These are phyloP conservation scores for Drosophila sp. DNA, from an alignment of 1,140 invertebrate species.

Conservation along the genomic window DNA sequence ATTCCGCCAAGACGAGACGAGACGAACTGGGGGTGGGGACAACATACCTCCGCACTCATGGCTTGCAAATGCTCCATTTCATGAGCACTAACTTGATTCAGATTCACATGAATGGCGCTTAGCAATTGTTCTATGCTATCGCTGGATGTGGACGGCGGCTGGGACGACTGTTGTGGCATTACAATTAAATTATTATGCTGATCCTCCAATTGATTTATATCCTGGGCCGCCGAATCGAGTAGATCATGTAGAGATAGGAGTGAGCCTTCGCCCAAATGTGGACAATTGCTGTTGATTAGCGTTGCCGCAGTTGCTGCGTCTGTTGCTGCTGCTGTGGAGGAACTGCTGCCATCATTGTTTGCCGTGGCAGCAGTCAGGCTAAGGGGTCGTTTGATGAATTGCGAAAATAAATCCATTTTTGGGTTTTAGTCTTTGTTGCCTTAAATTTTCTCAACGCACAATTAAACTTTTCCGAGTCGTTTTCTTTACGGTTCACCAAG, in stretches of 20 bases:
- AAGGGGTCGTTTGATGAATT: constrained; percentile 69
- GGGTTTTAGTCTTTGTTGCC: neutral
- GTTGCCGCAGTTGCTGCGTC: neutral
- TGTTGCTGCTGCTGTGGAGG: constrained; percentile 1
- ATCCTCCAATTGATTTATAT: constrained; percentile 45
- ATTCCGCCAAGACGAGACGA: too few species aligned
- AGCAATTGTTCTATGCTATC: constrained; percentile 57
- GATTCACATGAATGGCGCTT: constrained; percentile 56
- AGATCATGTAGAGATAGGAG: constrained; percentile 27
- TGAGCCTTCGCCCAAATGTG: neutral
- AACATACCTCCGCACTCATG: constrained; percentile 69
- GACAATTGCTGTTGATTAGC: constrained; percentile 2
- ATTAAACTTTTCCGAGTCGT: constrained; percentile 41
- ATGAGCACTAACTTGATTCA: constrained; percentile 61
- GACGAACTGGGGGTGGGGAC: neutral
- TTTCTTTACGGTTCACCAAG: constrained; percentile 48
- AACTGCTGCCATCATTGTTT: constrained; percentile 5
- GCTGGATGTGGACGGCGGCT: neutral
- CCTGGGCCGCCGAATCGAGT: constrained; percentile 48
- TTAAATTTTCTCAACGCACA: constrained; percentile 49
- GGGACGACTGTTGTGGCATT: neutral
- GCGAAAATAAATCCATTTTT: constrained; percentile 74
- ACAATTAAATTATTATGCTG: constrained; percentile 39
- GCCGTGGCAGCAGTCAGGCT: constrained; percentile 31
- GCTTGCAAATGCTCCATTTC: constrained; percentile 75